Evolutionary conservation across 1,140 invertebrate species (phyloP).

Genomic region (Delia radicum): DNA sequence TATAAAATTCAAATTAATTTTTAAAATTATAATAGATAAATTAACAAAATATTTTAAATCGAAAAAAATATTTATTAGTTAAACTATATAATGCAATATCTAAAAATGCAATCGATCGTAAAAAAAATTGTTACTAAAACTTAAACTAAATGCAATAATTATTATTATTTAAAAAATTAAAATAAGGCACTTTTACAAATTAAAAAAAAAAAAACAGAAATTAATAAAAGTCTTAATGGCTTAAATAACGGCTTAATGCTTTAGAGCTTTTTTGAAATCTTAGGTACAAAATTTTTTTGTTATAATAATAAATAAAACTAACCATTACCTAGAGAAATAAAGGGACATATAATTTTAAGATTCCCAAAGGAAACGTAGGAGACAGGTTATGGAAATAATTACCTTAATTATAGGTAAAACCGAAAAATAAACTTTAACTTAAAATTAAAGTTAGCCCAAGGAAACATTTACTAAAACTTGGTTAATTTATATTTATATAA

Average conservation of each 20-base stretch:
- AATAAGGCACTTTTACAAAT: slow-evolving; percentile 7
- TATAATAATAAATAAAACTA: slow-evolving; percentile 7
- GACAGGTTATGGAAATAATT: too few relatives aligned
- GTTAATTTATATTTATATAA: too few relatives aligned
- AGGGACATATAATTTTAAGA: too few relatives aligned
- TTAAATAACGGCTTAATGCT: slow-evolving; percentile 4
- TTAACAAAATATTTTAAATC: too few relatives aligned
- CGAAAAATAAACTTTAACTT: too few relatives aligned
- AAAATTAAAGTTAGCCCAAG: too few relatives aligned
- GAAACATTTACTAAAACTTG: too few relatives aligned
- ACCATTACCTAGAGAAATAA: neutral
- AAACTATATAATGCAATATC: neutral
- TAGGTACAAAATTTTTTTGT: neutral
- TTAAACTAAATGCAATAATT: slow-evolving; percentile 14
- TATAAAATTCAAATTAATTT: too few relatives aligned
- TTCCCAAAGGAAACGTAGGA: too few relatives aligned
- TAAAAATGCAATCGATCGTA: neutral
- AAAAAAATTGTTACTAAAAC: neutral
- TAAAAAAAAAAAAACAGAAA: neutral
- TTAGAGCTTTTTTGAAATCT: neutral
- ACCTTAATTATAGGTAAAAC: too few relatives aligned
- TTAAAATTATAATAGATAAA: too few relatives aligned
- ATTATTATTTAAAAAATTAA: neutral
- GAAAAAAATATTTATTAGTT: too few relatives aligned
- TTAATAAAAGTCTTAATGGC: neutral